phyloP scores from a whole-genome alignment of 1,140 invertebrate genomes.

The Drosophila busckii region DNA sequence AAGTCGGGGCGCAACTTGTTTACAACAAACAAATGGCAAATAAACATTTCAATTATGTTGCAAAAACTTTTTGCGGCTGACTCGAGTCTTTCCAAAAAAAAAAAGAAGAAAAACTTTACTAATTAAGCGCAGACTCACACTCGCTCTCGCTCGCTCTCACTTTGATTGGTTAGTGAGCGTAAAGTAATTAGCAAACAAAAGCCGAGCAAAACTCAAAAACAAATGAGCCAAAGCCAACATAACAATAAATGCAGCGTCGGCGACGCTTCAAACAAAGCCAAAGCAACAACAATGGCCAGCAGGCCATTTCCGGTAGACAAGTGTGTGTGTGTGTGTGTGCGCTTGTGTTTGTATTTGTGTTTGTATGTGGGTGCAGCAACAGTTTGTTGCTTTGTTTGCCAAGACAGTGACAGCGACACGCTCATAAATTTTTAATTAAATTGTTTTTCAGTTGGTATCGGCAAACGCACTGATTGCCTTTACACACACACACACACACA shows the following conservation, averaged over 20 bases:
- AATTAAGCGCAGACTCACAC: conserved; percentile 51
- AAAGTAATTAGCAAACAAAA: conserved; percentile 58
- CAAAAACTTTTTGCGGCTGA: conserved; percentile 30
- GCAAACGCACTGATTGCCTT: conserved; percentile 55
- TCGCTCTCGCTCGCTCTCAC: background rate
- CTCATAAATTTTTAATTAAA: conserved; percentile 74
- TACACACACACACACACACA: background rate
- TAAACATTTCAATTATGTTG: conserved; percentile 72
- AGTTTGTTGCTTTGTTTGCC: conserved; percentile 64
- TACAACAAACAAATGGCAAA: conserved; percentile 38
- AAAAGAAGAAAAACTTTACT: conserved; percentile 58
- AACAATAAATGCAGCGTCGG: conserved; percentile 14
- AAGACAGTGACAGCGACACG: conserved; percentile 51
- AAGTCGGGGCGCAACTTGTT: conserved; percentile 27
- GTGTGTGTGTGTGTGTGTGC: conserved; percentile 30
- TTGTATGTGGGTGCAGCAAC: conserved; percentile 41
- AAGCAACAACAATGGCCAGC: conserved; percentile 50
- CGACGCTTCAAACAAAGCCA: background rate
- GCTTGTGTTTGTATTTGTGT: conserved; percentile 16
- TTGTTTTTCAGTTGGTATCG: conserved; percentile 47
- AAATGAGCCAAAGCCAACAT: conserved; percentile 49
- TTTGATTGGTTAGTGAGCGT: background rate
- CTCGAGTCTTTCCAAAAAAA: no score
- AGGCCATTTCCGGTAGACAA: conserved; percentile 60
- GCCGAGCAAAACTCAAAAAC: conserved; percentile 58